These are phyloP conservation scores for Halyomorpha halys DNA, from an alignment of 1,140 invertebrate species.

Conservation along the genomic window DNA sequence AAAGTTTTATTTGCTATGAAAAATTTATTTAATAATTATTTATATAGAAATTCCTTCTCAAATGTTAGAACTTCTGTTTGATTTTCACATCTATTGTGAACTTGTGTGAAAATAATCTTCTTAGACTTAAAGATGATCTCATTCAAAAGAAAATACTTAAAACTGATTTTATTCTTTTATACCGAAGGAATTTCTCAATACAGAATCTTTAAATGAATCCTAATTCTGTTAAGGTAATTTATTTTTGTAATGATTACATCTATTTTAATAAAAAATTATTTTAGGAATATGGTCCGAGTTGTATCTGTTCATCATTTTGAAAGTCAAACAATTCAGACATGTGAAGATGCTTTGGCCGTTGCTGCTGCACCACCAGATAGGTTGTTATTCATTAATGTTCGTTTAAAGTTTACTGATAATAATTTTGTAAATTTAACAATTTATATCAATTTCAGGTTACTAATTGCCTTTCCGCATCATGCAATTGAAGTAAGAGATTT, in stretches of 20 bases:
- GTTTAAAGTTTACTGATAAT: not conserved
- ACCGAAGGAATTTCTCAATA: too few species aligned
- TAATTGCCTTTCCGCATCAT: conserved; percentile 48
- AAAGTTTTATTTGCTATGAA: too few species aligned
- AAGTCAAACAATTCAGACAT: conserved; percentile 50
- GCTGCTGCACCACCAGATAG: conserved; percentile 45
- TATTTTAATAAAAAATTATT: not conserved
- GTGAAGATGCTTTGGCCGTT: conserved; percentile 52
- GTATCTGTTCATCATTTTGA: conserved; percentile 58
- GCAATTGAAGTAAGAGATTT: conserved; percentile 51
- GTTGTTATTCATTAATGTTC: conserved; percentile 18
- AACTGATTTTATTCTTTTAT: too few species aligned
- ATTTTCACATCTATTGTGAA: too few species aligned
- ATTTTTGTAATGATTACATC: not conserved
- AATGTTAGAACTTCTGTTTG: too few species aligned
- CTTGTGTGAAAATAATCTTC: too few species aligned
- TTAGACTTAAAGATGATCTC: too few species aligned
- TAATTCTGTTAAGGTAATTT: too few species aligned
- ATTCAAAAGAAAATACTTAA: too few species aligned
- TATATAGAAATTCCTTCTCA: too few species aligned
- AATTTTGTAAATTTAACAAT: not conserved
- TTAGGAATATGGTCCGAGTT: conserved; percentile 50
- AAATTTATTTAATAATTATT: too few species aligned
- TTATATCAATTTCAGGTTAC: conserved; percentile 28
- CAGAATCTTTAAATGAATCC: too few species aligned